phyloP scores from a whole-genome alignment of 2,888 invertebrate genomes.

The Halictus quadricinctus region DNA sequence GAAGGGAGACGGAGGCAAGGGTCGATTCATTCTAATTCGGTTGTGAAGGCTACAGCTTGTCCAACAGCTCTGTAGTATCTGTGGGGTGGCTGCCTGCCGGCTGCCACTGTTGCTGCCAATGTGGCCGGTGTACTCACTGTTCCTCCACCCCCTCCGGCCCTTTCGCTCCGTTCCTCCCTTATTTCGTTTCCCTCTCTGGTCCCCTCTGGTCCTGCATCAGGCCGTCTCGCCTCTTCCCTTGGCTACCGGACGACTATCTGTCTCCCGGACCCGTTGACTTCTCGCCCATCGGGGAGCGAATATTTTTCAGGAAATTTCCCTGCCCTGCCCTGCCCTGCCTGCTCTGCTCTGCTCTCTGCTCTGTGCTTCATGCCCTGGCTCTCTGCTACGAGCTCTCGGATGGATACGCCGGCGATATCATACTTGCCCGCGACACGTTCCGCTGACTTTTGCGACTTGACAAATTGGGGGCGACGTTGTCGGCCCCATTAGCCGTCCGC shows the following conservation, averaged over 20 bases:
- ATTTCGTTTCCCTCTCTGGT: conserved; percentile 11
- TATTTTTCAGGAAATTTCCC: conserved; percentile 68
- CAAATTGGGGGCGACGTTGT: conserved; percentile 51
- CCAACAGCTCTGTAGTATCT: conserved; percentile 78
- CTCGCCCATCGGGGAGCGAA: conserved; percentile 55
- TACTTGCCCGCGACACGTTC: conserved; percentile 48
- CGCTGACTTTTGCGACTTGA: conserved; percentile 45
- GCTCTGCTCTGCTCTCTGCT: not conserved
- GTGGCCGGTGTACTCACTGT: conserved; percentile 65
- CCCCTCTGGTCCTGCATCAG: conserved; percentile 2
- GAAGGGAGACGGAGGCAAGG: conserved; percentile 66
- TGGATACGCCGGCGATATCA: conserved; percentile 48
- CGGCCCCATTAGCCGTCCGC: conserved; percentile 46
- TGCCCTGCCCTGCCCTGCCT: conserved; percentile 13
- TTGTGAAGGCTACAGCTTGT: conserved; percentile 81
- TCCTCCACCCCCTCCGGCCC: conserved; percentile 32
- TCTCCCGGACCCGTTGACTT: conserved; percentile 46
- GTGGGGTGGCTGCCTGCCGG: conserved; percentile 67
- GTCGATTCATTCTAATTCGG: conserved; percentile 81
- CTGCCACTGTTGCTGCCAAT: conserved; percentile 70
- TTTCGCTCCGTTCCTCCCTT: conserved; percentile 31
- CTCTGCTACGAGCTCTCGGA: conserved; percentile 20
- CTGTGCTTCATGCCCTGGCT: not conserved
- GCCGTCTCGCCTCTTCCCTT: conserved; percentile 13
- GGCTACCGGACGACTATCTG: conserved; percentile 29